Conservation (phyloP, 2,888 invertebrate species). For the Alloscopus bannaensis region DNA sequence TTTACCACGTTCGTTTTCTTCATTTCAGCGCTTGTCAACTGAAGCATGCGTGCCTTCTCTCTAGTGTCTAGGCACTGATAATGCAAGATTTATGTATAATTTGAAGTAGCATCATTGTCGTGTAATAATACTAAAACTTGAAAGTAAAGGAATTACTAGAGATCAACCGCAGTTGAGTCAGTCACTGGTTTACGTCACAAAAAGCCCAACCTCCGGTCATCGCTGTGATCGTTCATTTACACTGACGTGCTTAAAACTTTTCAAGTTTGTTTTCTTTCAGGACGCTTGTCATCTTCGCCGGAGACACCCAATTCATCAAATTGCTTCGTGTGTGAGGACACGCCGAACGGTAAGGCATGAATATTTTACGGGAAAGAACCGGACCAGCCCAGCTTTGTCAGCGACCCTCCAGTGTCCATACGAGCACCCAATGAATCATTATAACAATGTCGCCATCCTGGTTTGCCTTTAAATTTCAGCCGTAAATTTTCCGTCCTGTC, state of each 20-base stretch:
- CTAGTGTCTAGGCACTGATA: neutral
- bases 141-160: neutral
- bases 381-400: constrained; percentile 25
- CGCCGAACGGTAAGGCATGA: neutral
- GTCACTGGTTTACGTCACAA: neutral
- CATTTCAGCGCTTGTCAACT: too few relatives aligned
- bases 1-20: too few relatives aligned
- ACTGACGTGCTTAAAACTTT: constrained; percentile 1
- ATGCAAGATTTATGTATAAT: neutral
- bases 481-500: neutral
- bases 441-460: too few relatives aligned
- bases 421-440: constrained; percentile 10
- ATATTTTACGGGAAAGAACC: neutral
- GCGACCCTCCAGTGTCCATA: constrained; percentile 19
- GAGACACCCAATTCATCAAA: constrained; percentile 41
- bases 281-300: constrained; percentile 24
- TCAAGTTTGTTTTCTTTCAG: constrained; percentile 29
- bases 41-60: neutral
- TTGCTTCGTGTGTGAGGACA: neutral
- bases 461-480: too few relatives aligned
- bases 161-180: neutral
- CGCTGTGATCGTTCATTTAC: constrained; percentile 25
- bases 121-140: neutral
- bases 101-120: neutral
- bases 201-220: neutral